Evolutionary conservation across 2,113 vertebrate species (phyloP), one percentile per base, ranked within the genome.

Genomic region (Solea solea): DNA sequence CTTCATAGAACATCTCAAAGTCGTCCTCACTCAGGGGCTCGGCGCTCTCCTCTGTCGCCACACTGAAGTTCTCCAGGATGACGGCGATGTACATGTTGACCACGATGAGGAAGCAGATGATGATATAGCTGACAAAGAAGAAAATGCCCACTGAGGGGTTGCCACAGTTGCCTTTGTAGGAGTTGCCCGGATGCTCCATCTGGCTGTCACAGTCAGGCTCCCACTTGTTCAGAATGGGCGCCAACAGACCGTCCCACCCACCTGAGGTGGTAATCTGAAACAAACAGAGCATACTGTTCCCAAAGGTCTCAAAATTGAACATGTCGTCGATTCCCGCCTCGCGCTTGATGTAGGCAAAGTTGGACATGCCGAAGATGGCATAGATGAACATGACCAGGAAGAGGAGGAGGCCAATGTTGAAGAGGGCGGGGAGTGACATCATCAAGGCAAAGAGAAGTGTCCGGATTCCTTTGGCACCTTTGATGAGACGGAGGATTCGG

Each of bases 11-110:
- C 97, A 97, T 98, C 83, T 99, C 97, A 65, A 99, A 97, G 82
- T 99, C 97, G 3, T 98, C 97, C 91, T 98, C 97, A 0, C 97
- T 89, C 71, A 99, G 90, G 1, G 97, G 97, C 79, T 99, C 97
- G 0, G 96, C 94, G 0, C 97, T 98, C 86, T 99, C 97, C 78
- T 99, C 97, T 0, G 96, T 99, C 3, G 97, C 97, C 59, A 99
- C 97, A 45, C 96, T 87, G 57, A 98, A 99, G 89, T 99, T 99
- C 91, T 99, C 97, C 90, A 99, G 88, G 87, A 99, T 99, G 79
- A 99, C 96, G 48, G 97, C 97, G 1, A 99, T 98, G 93, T 99
- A 98, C 97, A 99, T 99, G 90, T 99, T 99, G 78, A 99, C 96
- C 80, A 99, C 97, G 0, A 99, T 97, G 81, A 99, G 92, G 80